These are phyloP conservation scores for Heliconius hewitsoni DNA, from an alignment of 1,140 invertebrate genomes.

Conservation along the genomic window DNA sequence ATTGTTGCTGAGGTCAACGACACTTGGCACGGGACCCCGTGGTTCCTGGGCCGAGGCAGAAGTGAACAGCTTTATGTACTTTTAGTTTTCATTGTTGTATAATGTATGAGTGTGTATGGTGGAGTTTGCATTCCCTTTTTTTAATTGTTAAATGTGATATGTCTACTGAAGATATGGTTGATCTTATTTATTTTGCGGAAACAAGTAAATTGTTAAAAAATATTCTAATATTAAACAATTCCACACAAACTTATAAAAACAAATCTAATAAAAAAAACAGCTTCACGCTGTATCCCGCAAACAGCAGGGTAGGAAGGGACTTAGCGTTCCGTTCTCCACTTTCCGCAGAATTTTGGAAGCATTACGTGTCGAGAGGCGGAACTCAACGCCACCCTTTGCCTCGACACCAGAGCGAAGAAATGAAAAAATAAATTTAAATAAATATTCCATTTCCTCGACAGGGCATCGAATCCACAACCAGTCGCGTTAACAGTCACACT, in stretches of 20 bases:
- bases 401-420: no score
- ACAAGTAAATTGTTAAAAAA: no score
- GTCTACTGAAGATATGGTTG: background rate
- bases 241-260: no score
- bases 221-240: no score
- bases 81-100: slow-evolving; percentile 25
- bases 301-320: background rate
- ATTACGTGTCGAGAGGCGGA: background rate
- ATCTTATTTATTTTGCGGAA: no score
- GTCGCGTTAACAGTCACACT: no score
- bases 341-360: background rate
- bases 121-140: background rate
- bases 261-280: background rate
- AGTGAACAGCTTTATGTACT: slow-evolving; percentile 36
- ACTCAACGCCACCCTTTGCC: no score
- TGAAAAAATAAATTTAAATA: no score
- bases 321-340: background rate
- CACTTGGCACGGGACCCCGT: slow-evolving; percentile 37
- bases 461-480: no score
- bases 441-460: no score
- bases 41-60: slow-evolving; percentile 18
- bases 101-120: background rate
- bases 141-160: background rate
- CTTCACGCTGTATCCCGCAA: background rate
- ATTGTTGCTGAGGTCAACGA: slow-evolving; percentile 34